A percentile compares a stretch with the other conserved stretches of the same genome.
These are phyloP conservation scores for Andrena chrysosceles DNA, from an alignment of 2,888 invertebrate genomes.

Conservation along the genomic window DNA sequence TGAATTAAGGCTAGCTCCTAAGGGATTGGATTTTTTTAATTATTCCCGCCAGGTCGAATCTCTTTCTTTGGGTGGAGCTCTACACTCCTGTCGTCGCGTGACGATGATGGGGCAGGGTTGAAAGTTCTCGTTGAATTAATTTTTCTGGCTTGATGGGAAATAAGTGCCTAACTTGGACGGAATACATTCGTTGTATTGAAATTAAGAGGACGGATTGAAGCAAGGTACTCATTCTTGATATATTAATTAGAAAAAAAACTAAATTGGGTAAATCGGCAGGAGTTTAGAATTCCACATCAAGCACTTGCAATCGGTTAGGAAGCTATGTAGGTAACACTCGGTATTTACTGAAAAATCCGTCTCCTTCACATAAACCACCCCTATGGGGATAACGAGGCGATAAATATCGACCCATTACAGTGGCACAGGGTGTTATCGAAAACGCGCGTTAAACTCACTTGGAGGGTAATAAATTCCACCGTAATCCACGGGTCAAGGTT, in stretches of 20 bases:
- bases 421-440: slow-evolving; percentile 72
- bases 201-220: too few relatives aligned
- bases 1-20: slow-evolving; percentile 49
- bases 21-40: slow-evolving; percentile 75
- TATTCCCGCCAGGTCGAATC: slow-evolving; percentile 65
- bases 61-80: slow-evolving; percentile 43
- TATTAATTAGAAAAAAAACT: too few relatives aligned
- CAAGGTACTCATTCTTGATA: too few relatives aligned
- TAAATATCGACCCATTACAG: slow-evolving; percentile 71
- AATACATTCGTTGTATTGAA: neutral
- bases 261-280: neutral
- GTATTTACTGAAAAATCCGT: slow-evolving; percentile 64
- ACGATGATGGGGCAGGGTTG: neutral
- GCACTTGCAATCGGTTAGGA: neutral
- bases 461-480: slow-evolving; percentile 70
- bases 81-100: neutral
- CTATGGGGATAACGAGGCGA: slow-evolving; percentile 64
- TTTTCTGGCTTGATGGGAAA: neutral
- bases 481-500: slow-evolving; percentile 69
- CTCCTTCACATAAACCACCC: slow-evolving; percentile 42
- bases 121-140: slow-evolving; percentile 7
- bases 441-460: slow-evolving; percentile 75
- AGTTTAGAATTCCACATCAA: neutral
- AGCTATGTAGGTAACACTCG: neutral
- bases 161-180: neutral